phyloP scores from a whole-genome alignment of 2,113 vertebrate species.

The Phaethornis superciliosus region DNA sequence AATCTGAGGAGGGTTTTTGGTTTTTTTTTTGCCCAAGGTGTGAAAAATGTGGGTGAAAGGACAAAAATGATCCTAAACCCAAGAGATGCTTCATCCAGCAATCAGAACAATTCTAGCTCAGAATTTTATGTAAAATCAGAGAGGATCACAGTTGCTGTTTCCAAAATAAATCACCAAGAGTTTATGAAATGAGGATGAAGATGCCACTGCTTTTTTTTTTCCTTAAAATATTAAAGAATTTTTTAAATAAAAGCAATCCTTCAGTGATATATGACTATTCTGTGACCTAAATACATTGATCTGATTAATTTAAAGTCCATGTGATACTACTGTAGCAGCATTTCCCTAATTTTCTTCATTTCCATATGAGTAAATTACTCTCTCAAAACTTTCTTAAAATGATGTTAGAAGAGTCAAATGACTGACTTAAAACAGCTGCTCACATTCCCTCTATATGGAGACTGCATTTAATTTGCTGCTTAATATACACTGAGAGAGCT shows the following conservation, averaged over 20 bases:
- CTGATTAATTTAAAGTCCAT: background rate
- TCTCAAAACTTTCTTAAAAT: background rate
- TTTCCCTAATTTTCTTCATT: background rate
- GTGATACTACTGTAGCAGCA: accelerated
- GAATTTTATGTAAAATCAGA: background rate
- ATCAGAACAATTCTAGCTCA: background rate
- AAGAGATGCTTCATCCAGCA: background rate
- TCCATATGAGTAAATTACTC: background rate
- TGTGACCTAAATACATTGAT: background rate
- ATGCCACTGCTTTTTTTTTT: background rate
- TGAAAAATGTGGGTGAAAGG: background rate
- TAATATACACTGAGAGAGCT: background rate
- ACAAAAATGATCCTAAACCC: background rate
- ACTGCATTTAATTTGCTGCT: background rate
- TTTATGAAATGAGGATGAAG: background rate
- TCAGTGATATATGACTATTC: accelerated
- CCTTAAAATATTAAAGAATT: background rate
- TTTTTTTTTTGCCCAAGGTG: background rate
- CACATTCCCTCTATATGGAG: background rate
- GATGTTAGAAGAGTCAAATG: background rate
- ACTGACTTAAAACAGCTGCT: background rate
- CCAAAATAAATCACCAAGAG: background rate
- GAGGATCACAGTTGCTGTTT: background rate
- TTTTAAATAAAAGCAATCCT: background rate
- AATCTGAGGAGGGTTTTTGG: accelerated